Percentiles rank a stretch among this genome's conserved stretches.
Conservation (phyloP, 1,140 invertebrate species). For the Calephelis virginiensis region DNA sequence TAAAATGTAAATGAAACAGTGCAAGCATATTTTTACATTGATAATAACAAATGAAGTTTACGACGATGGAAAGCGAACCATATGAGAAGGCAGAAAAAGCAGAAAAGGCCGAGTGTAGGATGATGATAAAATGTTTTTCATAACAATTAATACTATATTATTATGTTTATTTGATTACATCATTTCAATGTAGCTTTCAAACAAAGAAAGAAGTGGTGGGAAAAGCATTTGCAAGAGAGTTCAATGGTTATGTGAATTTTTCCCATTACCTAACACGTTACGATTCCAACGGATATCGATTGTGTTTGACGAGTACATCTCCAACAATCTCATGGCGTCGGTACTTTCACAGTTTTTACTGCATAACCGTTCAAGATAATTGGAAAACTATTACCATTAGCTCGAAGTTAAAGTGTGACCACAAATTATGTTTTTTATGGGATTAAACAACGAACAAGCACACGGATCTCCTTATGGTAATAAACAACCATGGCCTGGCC, state of each 20-base stretch:
- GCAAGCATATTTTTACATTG: too few relatives aligned
- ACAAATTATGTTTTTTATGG: too few relatives aligned
- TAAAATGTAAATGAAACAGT: too few relatives aligned
- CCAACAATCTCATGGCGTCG: conserved; percentile 34
- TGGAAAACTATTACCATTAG: background rate
- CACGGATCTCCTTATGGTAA: too few relatives aligned
- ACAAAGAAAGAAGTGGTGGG: conserved; percentile 47
- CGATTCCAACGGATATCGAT: conserved; percentile 66
- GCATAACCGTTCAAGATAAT: conserved; percentile 31
- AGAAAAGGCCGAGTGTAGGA: too few relatives aligned
- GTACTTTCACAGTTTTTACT: conserved; percentile 50
- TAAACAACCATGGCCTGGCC: too few relatives aligned
- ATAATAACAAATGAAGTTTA: too few relatives aligned
- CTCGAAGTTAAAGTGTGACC: too few relatives aligned
- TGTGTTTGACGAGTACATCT: conserved; percentile 46
- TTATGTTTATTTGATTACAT: conserved; percentile 17
- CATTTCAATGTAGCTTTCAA: conserved; percentile 42
- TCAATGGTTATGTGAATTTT: conserved; percentile 58
- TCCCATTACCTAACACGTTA: conserved; percentile 54
- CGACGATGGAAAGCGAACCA: too few relatives aligned
- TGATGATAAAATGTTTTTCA: too few relatives aligned
- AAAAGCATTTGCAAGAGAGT: conserved; percentile 45
- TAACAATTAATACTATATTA: background rate
- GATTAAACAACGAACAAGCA: too few relatives aligned
- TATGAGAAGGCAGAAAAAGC: too few relatives aligned